Percentiles rank a stretch among this genome's conserved stretches.
These are phyloP conservation scores for Chaenocephalus aceratus DNA, from an alignment of 2,113 vertebrate species.

Conservation along the genomic window DNA sequence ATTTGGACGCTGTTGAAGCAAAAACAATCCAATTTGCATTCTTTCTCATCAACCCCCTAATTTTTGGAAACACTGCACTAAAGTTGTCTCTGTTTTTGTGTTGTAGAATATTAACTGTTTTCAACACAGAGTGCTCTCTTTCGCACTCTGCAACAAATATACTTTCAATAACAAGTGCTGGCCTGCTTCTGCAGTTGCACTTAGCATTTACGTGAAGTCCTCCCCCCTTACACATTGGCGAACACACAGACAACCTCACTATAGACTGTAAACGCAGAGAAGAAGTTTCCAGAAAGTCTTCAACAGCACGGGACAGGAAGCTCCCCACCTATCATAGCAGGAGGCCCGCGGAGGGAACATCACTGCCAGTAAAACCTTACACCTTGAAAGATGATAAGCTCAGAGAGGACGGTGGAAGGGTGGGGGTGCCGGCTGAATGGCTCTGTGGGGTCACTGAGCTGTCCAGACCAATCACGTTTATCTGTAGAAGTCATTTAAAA, in stretches of 20 bases:
- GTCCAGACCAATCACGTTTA: conserved; percentile 42
- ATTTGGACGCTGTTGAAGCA: conserved; percentile 34
- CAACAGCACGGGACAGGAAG: conserved; percentile 47
- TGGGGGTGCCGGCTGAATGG: conserved; percentile 20
- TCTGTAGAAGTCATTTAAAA: conserved; percentile 13
- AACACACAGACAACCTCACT: background rate
- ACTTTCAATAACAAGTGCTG: conserved; percentile 15
- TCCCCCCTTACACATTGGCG: background rate
- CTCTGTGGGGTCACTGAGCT: conserved; percentile 44
- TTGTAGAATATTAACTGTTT: conserved; percentile 20
- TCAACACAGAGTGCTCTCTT: conserved; percentile 1
- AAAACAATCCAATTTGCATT: conserved; percentile 55
- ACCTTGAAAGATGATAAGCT: conserved; percentile 52
- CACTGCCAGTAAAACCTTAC: conserved; percentile 39
- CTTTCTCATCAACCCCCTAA: conserved; percentile 15
- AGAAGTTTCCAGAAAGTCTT: conserved; percentile 22
- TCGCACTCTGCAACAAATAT: background rate
- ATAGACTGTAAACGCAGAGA: background rate
- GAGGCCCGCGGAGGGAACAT: conserved; percentile 45
- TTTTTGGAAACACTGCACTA: conserved; percentile 43
- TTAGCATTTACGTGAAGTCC: background rate
- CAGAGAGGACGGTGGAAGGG: conserved; percentile 49
- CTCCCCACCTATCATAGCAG: conserved; percentile 30
- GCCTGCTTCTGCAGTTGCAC: conserved; percentile 32
- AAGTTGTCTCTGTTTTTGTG: conserved; percentile 21